A percentile compares a stretch with the other conserved stretches of the same genome.
These are phyloP conservation scores for Nipponia nippon DNA, from an alignment of 2,113 vertebrate species.

Conservation along the genomic window DNA sequence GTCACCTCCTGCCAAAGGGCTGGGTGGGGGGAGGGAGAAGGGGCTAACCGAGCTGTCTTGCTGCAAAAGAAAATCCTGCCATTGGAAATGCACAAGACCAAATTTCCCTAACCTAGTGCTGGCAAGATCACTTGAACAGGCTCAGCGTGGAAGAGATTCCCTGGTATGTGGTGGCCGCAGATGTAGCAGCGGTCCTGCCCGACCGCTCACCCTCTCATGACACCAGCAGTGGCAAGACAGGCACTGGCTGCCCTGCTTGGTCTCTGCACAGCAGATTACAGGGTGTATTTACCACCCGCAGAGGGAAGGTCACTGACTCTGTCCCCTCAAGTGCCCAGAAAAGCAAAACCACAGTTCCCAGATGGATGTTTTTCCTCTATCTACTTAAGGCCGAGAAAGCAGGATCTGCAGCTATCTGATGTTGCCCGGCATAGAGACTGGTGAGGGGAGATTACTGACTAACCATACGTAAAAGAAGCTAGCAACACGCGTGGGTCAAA, in stretches of 20 bases:
- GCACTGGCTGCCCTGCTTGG: background rate
- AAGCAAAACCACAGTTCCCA: background rate
- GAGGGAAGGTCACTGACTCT: background rate
- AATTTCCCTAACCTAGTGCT: background rate
- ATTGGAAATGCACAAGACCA: background rate
- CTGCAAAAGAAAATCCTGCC: background rate
- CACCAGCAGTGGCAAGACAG: background rate
- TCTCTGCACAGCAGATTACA: background rate
- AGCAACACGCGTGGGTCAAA: background rate
- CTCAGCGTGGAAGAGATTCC: background rate
- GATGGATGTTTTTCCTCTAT: background rate
- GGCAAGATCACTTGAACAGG: background rate
- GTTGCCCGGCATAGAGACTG: background rate
- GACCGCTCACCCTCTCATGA: background rate
- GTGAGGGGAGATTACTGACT: background rate
- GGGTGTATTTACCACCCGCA: background rate
- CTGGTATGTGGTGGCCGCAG: background rate
- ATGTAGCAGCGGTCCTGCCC: background rate
- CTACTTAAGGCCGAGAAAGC: background rate
- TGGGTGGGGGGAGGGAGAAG: background rate
- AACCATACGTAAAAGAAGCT: background rate
- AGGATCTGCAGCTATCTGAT: background rate
- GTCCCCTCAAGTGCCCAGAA: background rate
- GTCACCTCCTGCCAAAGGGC: constrained; percentile 18
- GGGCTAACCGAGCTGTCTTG: background rate